Percentiles rank a stretch among this genome's conserved stretches.
Conservation (phyloP, 2,113 vertebrate genomes). For the Antechinus flavipes region DNA sequence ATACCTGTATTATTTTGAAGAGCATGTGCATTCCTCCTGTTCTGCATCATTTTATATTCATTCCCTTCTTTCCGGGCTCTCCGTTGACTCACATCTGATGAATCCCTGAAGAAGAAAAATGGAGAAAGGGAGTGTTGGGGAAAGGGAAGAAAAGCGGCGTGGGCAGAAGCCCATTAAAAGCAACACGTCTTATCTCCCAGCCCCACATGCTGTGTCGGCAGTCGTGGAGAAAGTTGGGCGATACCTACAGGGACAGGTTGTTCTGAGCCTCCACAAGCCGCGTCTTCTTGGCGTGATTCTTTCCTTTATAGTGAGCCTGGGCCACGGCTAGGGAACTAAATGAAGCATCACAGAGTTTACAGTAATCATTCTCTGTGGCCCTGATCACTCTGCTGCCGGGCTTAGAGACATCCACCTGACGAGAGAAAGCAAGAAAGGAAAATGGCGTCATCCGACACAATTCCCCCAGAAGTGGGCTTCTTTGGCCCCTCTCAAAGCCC, state of each 20-base stretch:
- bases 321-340: conserved; percentile 97
- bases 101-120: conserved; percentile 87
- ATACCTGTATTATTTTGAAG: conserved; percentile 92
- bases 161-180: conserved; percentile 41
- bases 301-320: conserved; percentile 98
- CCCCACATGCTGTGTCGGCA: conserved; percentile 57
- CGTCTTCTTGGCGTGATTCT: conserved; percentile 96
- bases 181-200: not conserved
- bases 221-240: conserved; percentile 74
- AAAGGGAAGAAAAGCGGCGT: conserved; percentile 4
- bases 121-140: not conserved
- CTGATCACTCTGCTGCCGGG: conserved; percentile 94
- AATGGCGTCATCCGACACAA: not conserved
- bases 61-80: conserved; percentile 91
- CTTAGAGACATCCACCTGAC: conserved; percentile 89
- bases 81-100: conserved; percentile 86
- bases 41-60: conserved; percentile 94
- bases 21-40: conserved; percentile 89
- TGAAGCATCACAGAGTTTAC: conserved; percentile 98
- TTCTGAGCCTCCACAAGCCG: conserved; percentile 95
- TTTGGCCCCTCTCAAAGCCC: not conserved
- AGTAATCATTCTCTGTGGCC: conserved; percentile 99
- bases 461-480: not conserved
- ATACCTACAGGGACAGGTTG: conserved; percentile 92
- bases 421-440: conserved; percentile 68